Evolutionary conservation across 2,113 vertebrate genomes (phyloP), one percentile per base, ranked within the genome.

Genomic region (Paedocypris sp.): DNA sequence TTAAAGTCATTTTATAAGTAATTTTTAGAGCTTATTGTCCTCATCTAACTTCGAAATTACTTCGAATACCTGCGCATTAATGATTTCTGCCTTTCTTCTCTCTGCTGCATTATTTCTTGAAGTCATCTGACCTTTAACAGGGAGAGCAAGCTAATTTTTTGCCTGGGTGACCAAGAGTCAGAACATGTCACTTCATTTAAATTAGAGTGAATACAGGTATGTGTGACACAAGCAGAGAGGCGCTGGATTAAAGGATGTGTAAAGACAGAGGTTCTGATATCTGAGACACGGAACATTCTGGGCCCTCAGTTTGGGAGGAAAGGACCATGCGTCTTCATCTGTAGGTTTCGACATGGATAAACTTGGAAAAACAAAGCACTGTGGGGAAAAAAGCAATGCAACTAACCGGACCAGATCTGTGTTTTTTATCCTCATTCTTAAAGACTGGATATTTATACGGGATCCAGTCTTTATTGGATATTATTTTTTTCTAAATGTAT

Each of bases 111-210:
- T 77, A 57, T 36, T 71, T 78, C 68, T 73, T 73, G 70, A 43
- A 41, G 51, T 33, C 43, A 58, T 66, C 75, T 84, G 76, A 80
- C 81, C 83, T 88, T 88, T 85, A 68, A 64, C 79, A 71, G 79
- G 78, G 82, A 77, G 76, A 69, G 76, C 82, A 62, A 82, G 80
- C 83, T 85, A 81, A 87, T 88, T 86, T 87, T 89, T 80, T 87
- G 85, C 87, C 89, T 83, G 83, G 83, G 68, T 80, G 85, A 80
- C 67, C 81, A 84, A 85, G 83, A 84, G 86, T 83, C 79, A 62
- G 75, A 79, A 82, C 82, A 79, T 87, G 84, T 86, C 81, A 84
- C 77, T 88, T 88, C 86, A 82, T 85, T 87, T 75, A 86, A 75
- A 79, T 82, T 75, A 67, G 69, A 84, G 73, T 75, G 74, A 80